These are phyloP conservation scores for Aradus depressus DNA, from an alignment of 2,888 invertebrate genomes.

Conservation along the genomic window DNA sequence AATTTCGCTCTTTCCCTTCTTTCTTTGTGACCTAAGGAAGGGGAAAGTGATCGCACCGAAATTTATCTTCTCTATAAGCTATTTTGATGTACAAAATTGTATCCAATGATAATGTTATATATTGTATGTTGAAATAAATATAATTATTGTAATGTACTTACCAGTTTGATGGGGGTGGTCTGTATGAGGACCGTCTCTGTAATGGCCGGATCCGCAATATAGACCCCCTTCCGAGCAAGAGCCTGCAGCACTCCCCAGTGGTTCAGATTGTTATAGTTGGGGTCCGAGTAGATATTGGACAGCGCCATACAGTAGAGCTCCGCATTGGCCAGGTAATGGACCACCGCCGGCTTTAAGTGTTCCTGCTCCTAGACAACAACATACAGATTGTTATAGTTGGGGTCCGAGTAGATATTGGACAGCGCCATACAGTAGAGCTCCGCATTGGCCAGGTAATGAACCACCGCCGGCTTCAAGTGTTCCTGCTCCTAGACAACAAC, in stretches of 20 bases:
- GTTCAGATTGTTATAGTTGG: slow-evolving; percentile 89
- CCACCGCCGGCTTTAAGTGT: slow-evolving; percentile 85
- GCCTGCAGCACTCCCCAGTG: slow-evolving; percentile 93
- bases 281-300: slow-evolving; percentile 91
- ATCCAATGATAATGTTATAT: no score
- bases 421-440: slow-evolving; percentile 89
- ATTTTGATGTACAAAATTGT: no score
- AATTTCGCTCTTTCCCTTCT: no score
- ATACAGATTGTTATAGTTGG: slow-evolving; percentile 61
- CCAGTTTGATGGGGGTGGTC: slow-evolving; percentile 89
- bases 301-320: slow-evolving; percentile 89
- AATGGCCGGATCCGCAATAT: slow-evolving; percentile 72
- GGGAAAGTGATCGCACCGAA: no score
- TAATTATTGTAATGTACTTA: no score
- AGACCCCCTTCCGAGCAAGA: slow-evolving; percentile 80
- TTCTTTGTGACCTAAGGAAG: no score
- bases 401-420: slow-evolving; percentile 91
- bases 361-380: slow-evolving; percentile 60
- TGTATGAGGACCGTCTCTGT: slow-evolving; percentile 93
- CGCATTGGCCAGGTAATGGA: slow-evolving; percentile 82
- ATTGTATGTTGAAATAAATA: no score
- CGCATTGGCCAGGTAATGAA: slow-evolving; percentile 82
- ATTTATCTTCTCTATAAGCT: no score
- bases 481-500: slow-evolving; percentile 60
- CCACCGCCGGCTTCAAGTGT: slow-evolving; percentile 85